Conservation (phyloP, 1,140 invertebrate genomes). For the Nylanderia fulva region DNA sequence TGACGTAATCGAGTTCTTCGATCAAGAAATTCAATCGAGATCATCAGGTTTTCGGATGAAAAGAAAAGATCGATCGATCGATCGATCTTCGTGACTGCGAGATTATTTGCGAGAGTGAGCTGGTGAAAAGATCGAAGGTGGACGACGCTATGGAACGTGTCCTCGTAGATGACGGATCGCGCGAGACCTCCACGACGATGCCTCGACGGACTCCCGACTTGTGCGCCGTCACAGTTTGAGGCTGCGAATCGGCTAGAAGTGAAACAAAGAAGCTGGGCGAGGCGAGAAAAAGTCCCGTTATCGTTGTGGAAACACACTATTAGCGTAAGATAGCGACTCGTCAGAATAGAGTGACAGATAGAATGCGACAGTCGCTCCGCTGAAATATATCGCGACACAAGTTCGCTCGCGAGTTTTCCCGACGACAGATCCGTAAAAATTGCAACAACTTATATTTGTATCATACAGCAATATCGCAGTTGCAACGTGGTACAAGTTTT, state of each 20-base stretch:
- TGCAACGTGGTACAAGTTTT: not conserved
- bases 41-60: not conserved
- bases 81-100: conserved; percentile 4
- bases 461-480: not conserved
- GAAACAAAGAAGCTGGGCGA: conserved; percentile 40
- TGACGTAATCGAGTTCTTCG: not conserved
- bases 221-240: conserved; percentile 20
- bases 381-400: conserved; percentile 74
- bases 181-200: conserved; percentile 31
- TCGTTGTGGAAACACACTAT: conserved; percentile 85
- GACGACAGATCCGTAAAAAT: not conserved
- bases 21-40: not conserved
- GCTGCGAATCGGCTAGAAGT: conserved; percentile 3
- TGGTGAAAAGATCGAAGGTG: not conserved
- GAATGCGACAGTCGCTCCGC: conserved; percentile 74
- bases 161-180: not conserved
- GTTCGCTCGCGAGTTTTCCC: conserved; percentile 19
- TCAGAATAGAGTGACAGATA: conserved; percentile 69
- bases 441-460: not conserved
- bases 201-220: not conserved
- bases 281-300: conserved; percentile 72
- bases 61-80: not conserved
- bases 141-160: conserved; percentile 1
- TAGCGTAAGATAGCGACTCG: conserved; percentile 81
- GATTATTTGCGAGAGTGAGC: conserved; percentile 6